phyloP scores from a whole-genome alignment of 2,888 invertebrate species.

The Acronicta psi region DNA sequence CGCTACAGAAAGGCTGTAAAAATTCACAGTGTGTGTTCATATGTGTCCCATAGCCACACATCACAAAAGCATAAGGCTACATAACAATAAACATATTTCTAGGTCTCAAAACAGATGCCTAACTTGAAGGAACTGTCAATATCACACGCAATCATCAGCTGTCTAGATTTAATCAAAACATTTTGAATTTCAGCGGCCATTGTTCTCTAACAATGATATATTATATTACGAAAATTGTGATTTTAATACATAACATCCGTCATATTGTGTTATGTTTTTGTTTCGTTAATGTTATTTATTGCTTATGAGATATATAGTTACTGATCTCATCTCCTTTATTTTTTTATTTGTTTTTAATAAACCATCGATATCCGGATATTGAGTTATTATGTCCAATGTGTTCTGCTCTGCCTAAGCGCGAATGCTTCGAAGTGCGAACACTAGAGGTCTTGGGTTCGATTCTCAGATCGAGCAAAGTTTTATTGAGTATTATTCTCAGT shows the following conservation, averaged over 20 bases:
- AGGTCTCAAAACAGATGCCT: slow-evolving; percentile 19
- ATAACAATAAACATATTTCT: slow-evolving; percentile 4
- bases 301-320: background rate
- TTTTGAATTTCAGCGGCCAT: slow-evolving; percentile 51
- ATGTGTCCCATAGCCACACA: too few relatives aligned
- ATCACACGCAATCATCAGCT: slow-evolving; percentile 44
- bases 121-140: slow-evolving; percentile 41
- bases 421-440: too few relatives aligned
- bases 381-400: too few relatives aligned
- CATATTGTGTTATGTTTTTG: slow-evolving; percentile 21
- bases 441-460: too few relatives aligned
- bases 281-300: background rate
- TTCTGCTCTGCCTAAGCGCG: too few relatives aligned
- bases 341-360: too few relatives aligned
- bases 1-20: too few relatives aligned
- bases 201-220: slow-evolving; percentile 52
- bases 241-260: slow-evolving; percentile 18
- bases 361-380: too few relatives aligned
- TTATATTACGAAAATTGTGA: slow-evolving; percentile 34
- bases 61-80: background rate
- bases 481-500: too few relatives aligned
- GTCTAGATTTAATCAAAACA: slow-evolving; percentile 49
- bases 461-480: too few relatives aligned
- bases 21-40: too few relatives aligned
- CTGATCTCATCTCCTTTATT: too few relatives aligned